Evolutionary conservation across 2,113 vertebrate species (phyloP).

Genomic region (Empidonax alnorum): DNA sequence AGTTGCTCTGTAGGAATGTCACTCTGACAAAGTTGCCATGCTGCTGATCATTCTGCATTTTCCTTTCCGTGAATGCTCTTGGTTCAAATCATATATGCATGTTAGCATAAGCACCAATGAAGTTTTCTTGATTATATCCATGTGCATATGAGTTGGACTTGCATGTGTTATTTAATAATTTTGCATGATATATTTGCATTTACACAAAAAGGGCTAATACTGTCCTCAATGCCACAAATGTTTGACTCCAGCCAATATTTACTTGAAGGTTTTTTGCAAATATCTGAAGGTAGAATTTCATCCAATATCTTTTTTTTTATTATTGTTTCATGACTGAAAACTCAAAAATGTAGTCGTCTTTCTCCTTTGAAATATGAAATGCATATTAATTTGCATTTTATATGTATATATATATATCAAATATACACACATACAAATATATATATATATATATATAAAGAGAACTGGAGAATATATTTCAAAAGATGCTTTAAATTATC

Average conservation of each 20-base stretch:
- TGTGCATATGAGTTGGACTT: slow-evolving; percentile 70
- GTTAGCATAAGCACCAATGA: slow-evolving; percentile 65
- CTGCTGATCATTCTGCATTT: slow-evolving; percentile 73
- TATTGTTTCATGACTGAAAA: slow-evolving; percentile 58
- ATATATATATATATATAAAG: slow-evolving; percentile 25
- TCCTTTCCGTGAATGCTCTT: slow-evolving; percentile 71
- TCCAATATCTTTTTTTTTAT: slow-evolving; percentile 41
- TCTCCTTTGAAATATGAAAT: slow-evolving; percentile 34
- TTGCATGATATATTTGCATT: slow-evolving; percentile 86
- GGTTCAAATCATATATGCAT: slow-evolving; percentile 76
- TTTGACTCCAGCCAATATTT: slow-evolving; percentile 3
- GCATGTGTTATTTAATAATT: slow-evolving; percentile 76
- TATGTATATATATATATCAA: neutral
- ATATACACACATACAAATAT: neutral
- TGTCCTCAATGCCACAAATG: slow-evolving; percentile 5
- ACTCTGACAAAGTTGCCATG: slow-evolving; percentile 53
- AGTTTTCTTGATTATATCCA: slow-evolving; percentile 64
- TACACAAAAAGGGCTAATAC: slow-evolving; percentile 27
- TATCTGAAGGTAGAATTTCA: slow-evolving; percentile 28
- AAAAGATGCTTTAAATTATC: slow-evolving; percentile 5
- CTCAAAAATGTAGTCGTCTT: slow-evolving; percentile 8
- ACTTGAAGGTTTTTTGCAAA: neutral
- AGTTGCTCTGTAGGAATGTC: slow-evolving; percentile 73
- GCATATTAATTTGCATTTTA: slow-evolving; percentile 28
- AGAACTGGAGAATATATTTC: neutral